Evolutionary conservation across 1,140 invertebrate genomes (phyloP).

Genomic region (Pseudomyrmex concolor): DNA sequence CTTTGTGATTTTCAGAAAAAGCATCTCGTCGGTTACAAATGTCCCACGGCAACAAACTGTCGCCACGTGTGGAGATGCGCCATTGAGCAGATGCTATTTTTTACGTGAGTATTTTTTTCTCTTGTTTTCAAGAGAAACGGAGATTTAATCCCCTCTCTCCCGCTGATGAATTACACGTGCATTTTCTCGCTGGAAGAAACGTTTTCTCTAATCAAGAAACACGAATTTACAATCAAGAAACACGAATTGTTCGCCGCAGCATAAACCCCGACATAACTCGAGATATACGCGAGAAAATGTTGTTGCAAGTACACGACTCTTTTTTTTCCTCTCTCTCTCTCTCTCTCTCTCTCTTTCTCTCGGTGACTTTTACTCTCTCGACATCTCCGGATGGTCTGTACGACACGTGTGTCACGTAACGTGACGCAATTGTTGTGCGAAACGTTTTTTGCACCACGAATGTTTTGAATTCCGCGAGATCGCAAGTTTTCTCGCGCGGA

Average conservation of each 20-base stretch:
- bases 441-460: too few relatives aligned
- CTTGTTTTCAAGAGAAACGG: not conserved
- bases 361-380: too few relatives aligned
- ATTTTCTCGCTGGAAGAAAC: not conserved
- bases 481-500: too few relatives aligned
- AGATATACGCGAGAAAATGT: not conserved
- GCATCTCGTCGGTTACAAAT: conserved; percentile 98
- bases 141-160: not conserved
- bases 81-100: conserved; percentile 98
- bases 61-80: conserved; percentile 98
- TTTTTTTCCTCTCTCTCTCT: too few relatives aligned
- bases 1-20: conserved; percentile 92
- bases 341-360: too few relatives aligned
- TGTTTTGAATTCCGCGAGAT: too few relatives aligned
- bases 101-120: conserved; percentile 91
- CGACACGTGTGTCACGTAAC: too few relatives aligned
- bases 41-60: conserved; percentile 94
- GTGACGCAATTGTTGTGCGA: too few relatives aligned
- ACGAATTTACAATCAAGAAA: not conserved
- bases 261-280: not conserved
- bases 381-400: too few relatives aligned
- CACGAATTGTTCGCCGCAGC: not conserved
- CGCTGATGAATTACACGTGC: not conserved
- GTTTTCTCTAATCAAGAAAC: not conserved
- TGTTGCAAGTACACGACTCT: too few relatives aligned